A percentile compares a stretch with the other conserved stretches of the same genome.
phyloP scores from a whole-genome alignment of 2,113 vertebrate species.

The Toxostoma redivivum region DNA sequence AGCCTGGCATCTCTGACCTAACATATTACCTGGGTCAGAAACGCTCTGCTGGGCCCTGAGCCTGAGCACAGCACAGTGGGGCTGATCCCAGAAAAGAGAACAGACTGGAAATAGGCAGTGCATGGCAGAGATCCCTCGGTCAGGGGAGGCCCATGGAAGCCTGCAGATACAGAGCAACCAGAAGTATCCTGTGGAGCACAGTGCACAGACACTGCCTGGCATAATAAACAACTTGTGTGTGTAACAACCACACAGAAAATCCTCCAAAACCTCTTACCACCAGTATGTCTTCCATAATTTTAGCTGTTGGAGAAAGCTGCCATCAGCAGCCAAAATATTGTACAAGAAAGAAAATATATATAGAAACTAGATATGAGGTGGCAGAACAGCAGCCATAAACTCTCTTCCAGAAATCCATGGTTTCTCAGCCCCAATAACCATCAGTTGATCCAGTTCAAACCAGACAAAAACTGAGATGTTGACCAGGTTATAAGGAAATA shows the following conservation, averaged over 20 bases:
- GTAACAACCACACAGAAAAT: neutral
- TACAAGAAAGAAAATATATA: neutral
- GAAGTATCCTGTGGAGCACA: neutral
- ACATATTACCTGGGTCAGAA: neutral
- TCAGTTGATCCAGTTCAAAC: neutral
- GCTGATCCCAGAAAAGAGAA: neutral
- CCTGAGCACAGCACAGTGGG: neutral
- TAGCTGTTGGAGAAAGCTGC: neutral
- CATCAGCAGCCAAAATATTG: neutral
- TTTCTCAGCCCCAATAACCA: neutral
- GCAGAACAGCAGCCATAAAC: neutral
- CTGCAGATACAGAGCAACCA: neutral
- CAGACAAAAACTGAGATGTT: neutral
- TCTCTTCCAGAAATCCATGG: neutral
- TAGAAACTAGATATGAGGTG: neutral
- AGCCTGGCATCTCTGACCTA: neutral
- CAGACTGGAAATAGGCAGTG: neutral
- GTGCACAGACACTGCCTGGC: neutral
- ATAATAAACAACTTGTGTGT: neutral
- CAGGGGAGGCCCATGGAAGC: neutral
- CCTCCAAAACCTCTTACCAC: neutral
- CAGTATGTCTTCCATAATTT: rapidly evolving
- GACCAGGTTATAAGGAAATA: neutral
- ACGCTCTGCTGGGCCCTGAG: neutral
- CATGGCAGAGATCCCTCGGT: neutral